A percentile compares a stretch with the other conserved stretches of the same genome.
Evolutionary conservation across 2,888 invertebrate genomes (phyloP).

Genomic region (Pelosia muscerda): DNA sequence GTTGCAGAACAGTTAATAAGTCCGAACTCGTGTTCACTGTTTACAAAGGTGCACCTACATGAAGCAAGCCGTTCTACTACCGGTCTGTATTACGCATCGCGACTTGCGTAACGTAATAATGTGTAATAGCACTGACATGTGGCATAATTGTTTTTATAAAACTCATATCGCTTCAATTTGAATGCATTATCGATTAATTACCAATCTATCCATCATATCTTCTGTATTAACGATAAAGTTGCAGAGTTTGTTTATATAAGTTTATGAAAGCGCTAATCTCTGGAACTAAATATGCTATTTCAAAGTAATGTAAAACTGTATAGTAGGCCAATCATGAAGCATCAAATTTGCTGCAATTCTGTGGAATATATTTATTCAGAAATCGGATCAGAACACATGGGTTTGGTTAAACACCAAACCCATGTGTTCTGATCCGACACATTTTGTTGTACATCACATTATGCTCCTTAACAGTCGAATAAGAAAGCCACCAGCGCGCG

Average conservation of each 20-base stretch:
- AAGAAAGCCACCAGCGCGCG: no score
- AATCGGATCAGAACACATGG: no score
- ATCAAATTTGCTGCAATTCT: no score
- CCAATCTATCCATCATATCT: neutral
- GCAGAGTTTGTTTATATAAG: neutral
- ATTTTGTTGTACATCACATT: no score
- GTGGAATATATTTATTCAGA: no score
- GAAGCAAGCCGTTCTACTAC: conserved; percentile 10
- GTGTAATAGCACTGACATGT: conserved; percentile 33
- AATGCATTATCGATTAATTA: conserved; percentile 1
- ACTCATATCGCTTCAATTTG: conserved; percentile 11
- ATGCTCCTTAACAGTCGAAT: no score
- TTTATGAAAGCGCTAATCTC: no score
- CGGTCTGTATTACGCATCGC: conserved; percentile 35
- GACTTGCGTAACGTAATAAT: neutral
- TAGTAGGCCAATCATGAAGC: no score
- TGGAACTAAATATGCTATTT: no score
- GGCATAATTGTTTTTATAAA: conserved; percentile 29
- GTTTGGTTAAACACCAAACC: no score
- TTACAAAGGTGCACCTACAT: neutral
- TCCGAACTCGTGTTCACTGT: neutral
- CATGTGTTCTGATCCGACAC: no score
- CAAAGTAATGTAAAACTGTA: no score
- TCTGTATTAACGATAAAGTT: neutral
- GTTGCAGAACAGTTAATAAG: conserved; percentile 30